phyloP scores from a whole-genome alignment of 2,888 invertebrate species.

The Ametastegia equiseti region DNA sequence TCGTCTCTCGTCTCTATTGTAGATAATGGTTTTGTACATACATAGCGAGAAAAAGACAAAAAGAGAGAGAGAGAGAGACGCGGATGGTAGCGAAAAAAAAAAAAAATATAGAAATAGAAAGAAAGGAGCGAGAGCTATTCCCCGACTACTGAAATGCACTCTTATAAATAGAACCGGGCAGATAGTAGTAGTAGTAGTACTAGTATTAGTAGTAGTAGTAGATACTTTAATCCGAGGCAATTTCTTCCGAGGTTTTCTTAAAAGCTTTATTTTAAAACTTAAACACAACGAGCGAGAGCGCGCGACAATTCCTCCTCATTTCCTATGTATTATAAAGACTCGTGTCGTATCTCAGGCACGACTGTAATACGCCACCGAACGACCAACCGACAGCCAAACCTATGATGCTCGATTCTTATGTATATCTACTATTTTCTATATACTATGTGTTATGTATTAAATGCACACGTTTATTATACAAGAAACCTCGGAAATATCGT shows the following conservation, averaged over 20 bases:
- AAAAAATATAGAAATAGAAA: neutral
- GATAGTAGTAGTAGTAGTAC: neutral
- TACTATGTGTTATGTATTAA: no score
- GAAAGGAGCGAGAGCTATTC: slow-evolving; percentile 4
- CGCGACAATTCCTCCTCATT: slow-evolving; percentile 42
- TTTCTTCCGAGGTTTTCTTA: slow-evolving; percentile 26
- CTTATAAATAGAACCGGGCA: slow-evolving; percentile 59
- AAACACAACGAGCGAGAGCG: neutral
- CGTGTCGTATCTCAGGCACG: neutral
- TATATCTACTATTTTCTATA: no score
- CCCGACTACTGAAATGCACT: slow-evolving; percentile 61
- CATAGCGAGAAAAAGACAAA: no score
- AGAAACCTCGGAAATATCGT: neutral
- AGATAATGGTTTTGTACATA: no score
- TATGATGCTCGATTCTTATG: no score
- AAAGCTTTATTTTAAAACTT: slow-evolving; percentile 49
- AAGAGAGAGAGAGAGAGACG: no score
- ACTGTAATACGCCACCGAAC: neutral
- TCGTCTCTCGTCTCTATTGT: no score
- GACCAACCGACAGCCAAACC: neutral
- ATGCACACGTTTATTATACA: neutral
- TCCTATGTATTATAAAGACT: neutral
- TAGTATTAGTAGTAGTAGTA: neutral
- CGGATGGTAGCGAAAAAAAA: no score
- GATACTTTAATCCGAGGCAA: slow-evolving; percentile 23